Conservation (phyloP, 1,140 invertebrate genomes). For the Apis dorsata region DNA sequence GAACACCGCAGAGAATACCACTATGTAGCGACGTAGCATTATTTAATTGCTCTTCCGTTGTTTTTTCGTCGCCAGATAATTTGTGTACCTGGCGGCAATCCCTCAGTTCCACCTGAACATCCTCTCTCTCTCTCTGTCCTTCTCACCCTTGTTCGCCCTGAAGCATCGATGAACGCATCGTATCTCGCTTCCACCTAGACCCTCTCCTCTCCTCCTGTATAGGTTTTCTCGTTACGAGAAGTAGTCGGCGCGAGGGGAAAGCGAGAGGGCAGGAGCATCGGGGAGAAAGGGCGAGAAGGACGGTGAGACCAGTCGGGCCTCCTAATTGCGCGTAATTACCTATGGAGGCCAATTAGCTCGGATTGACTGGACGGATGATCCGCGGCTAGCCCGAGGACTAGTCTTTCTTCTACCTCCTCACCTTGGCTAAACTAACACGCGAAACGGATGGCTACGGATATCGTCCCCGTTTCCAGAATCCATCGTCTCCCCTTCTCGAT, state of each 20-base stretch:
- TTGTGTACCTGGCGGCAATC: slow-evolving; percentile 74
- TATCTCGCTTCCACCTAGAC: slow-evolving; percentile 49
- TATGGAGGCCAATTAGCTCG: slow-evolving; percentile 73
- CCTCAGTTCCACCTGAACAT: slow-evolving; percentile 46
- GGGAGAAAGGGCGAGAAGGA: slow-evolving; percentile 42
- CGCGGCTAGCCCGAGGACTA: slow-evolving; percentile 63
- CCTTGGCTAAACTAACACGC: slow-evolving; percentile 51
- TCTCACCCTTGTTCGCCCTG: slow-evolving; percentile 7
- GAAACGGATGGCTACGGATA: slow-evolving; percentile 34
- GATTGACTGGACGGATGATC: slow-evolving; percentile 66
- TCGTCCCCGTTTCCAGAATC: slow-evolving; percentile 39
- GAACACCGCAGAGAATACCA: slow-evolving; percentile 54
- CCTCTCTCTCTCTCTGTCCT: background rate
- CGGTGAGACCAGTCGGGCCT: slow-evolving; percentile 54
- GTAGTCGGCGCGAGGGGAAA: slow-evolving; percentile 17
- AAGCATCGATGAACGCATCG: slow-evolving; percentile 5
- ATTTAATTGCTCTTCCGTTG: slow-evolving; percentile 78
- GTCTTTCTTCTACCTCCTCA: slow-evolving; percentile 30
- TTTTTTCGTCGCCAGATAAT: slow-evolving; percentile 79
- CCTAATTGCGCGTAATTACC: slow-evolving; percentile 79
- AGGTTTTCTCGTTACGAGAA: slow-evolving; percentile 58
- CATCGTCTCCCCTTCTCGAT: background rate
- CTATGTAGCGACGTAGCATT: slow-evolving; percentile 73
- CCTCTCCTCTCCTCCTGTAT: slow-evolving; percentile 47
- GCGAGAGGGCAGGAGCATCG: slow-evolving; percentile 6